These are phyloP conservation scores for Microtus montanus DNA, from an alignment of 2,113 vertebrate species.

Conservation along the genomic window DNA sequence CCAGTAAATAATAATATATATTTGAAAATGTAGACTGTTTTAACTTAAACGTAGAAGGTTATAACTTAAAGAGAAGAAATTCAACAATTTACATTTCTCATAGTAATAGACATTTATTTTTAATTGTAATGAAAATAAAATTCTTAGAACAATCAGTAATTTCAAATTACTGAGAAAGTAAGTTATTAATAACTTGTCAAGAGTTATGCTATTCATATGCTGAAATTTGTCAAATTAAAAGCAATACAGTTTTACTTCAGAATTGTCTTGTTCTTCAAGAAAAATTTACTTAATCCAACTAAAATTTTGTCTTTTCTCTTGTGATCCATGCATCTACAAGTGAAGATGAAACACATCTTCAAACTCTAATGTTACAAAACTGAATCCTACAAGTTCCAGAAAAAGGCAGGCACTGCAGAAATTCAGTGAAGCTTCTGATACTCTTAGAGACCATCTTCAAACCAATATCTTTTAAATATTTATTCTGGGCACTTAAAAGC, in stretches of 20 bases:
- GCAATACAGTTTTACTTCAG: not conserved
- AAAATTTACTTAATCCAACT: constrained; percentile 4
- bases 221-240: constrained; percentile 11
- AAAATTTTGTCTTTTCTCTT: constrained; percentile 16
- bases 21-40: not conserved
- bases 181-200: not conserved
- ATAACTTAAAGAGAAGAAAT: constrained; percentile 3
- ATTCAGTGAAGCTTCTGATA: not conserved
- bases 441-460: constrained; percentile 16
- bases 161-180: not conserved
- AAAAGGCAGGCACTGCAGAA: not conserved
- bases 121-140: constrained; percentile 13
- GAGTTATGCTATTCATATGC: not conserved
- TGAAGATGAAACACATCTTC: not conserved
- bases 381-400: not conserved
- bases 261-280: not conserved
- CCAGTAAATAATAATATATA: not conserved
- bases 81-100: not conserved
- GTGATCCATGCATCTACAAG: not conserved
- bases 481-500: constrained; percentile 11
- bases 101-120: not conserved
- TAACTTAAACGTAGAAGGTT: not conserved
- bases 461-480: constrained; percentile 7
- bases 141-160: constrained; percentile 19
- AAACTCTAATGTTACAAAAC: not conserved